Conservation (phyloP, 2,797 vertebrate species). For the Sandelia bainsii region DNA sequence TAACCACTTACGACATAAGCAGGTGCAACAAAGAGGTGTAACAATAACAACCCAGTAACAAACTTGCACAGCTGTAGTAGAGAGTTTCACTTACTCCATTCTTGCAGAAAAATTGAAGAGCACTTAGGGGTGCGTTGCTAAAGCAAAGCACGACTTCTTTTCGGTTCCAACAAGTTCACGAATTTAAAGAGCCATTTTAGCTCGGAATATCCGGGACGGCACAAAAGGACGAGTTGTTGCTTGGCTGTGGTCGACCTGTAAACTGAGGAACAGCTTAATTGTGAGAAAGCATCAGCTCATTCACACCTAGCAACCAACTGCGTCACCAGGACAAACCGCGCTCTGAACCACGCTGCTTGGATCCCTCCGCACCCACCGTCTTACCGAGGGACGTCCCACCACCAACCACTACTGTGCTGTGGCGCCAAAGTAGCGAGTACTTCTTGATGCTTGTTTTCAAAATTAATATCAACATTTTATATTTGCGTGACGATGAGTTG, state of each 20-base stretch:
- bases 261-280: conserved; percentile 81
- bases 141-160: conserved; percentile 86
- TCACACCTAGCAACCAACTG: conserved; percentile 89
- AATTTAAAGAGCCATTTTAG: conserved; percentile 84
- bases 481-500: too few relatives aligned
- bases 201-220: conserved; percentile 75
- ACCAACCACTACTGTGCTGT: not conserved
- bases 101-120: conserved; percentile 83
- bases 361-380: conserved; percentile 62
- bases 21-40: not conserved
- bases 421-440: not conserved
- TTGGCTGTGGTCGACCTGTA: conserved; percentile 86
- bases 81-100: conserved; percentile 87
- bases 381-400: conserved; percentile 57
- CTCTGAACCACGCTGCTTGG: conserved; percentile 42
- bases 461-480: too few relatives aligned
- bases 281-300: conserved; percentile 83
- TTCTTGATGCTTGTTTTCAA: too few relatives aligned
- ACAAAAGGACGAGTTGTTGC: conserved; percentile 72
- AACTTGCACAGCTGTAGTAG: conserved; percentile 25
- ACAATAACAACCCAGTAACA: conserved; percentile 18
- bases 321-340: conserved; percentile 77
- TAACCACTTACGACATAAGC: not conserved
- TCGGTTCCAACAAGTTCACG: conserved; percentile 62
- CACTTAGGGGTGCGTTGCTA: conserved; percentile 86